Evolutionary conservation across 2,888 invertebrate species (phyloP).

Genomic region (Gnatocerus cornutus): DNA sequence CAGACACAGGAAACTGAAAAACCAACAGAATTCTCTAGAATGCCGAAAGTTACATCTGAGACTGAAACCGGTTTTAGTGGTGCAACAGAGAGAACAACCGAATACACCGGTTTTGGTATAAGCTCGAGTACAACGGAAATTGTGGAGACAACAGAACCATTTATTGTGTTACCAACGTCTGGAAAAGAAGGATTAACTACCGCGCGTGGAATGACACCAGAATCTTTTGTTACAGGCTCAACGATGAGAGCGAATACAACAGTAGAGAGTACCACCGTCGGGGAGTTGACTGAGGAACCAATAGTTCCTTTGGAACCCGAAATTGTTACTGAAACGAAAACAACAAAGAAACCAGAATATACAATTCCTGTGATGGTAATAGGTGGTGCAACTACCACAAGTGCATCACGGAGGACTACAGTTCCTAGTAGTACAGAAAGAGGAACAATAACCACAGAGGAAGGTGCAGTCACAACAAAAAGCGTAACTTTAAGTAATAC

Average conservation of each 20-base stretch:
- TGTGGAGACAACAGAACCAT: background rate
- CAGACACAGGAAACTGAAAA: background rate
- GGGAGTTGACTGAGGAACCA: background rate
- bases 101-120: slow-evolving; percentile 1
- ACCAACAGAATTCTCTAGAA: slow-evolving; percentile 24
- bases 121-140: background rate
- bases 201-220: background rate
- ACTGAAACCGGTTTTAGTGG: slow-evolving; percentile 12
- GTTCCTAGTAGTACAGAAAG: background rate
- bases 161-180: background rate
- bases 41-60: slow-evolving; percentile 18
- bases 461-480: slow-evolving; percentile 11
- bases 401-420: background rate
- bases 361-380: slow-evolving; percentile 31
- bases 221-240: background rate
- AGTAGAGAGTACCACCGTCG: background rate
- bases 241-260: background rate
- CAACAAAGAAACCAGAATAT: background rate
- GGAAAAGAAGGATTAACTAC: slow-evolving; percentile 8
- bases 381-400: slow-evolving; percentile 7
- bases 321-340: slow-evolving; percentile 20
- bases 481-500: background rate
- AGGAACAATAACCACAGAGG: slow-evolving; percentile 7
- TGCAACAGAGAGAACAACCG: slow-evolving; percentile 13
- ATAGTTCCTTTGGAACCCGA: background rate